Evolutionary conservation across 2,888 invertebrate genomes (phyloP).

Genomic region (Xylocampa areola): DNA sequence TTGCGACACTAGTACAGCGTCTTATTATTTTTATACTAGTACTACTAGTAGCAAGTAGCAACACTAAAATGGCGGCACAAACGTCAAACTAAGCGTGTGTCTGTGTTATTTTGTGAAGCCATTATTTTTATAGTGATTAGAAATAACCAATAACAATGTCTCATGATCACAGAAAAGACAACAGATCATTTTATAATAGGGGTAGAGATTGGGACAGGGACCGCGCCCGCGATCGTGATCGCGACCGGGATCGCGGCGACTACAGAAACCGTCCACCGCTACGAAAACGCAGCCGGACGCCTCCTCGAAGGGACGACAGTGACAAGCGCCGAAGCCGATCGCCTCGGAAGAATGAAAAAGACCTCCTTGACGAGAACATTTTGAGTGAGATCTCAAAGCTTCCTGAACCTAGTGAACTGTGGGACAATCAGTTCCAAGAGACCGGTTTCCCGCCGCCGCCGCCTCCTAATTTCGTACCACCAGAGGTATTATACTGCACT

Average conservation of each 20-base stretch:
- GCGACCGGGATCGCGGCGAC: slow-evolving; percentile 60
- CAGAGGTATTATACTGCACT: slow-evolving; percentile 67
- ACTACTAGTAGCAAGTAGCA: neutral
- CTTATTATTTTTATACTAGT: neutral
- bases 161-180: slow-evolving; percentile 69
- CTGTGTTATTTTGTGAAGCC: slow-evolving; percentile 14
- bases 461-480: slow-evolving; percentile 61
- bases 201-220: slow-evolving; percentile 69
- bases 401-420: slow-evolving; percentile 83
- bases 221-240: slow-evolving; percentile 62
- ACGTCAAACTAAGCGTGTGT: slow-evolving; percentile 50
- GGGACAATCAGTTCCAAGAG: slow-evolving; percentile 82
- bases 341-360: slow-evolving; percentile 79
- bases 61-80: slow-evolving; percentile 42
- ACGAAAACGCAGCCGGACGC: slow-evolving; percentile 75
- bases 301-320: slow-evolving; percentile 61
- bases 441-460: slow-evolving; percentile 61
- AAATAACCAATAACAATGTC: slow-evolving; percentile 61
- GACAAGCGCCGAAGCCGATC: slow-evolving; percentile 73
- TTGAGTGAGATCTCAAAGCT: slow-evolving; percentile 82
- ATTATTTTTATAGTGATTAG: slow-evolving; percentile 5
- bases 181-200: slow-evolving; percentile 60
- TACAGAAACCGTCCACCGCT: slow-evolving; percentile 55
- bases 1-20: no score
- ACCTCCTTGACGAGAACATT: slow-evolving; percentile 81